Percentiles rank a stretch among this genome's conserved stretches.
Evolutionary conservation across 1,140 invertebrate species (phyloP).

Genomic region (Camponotus pennsylvanicus): DNA sequence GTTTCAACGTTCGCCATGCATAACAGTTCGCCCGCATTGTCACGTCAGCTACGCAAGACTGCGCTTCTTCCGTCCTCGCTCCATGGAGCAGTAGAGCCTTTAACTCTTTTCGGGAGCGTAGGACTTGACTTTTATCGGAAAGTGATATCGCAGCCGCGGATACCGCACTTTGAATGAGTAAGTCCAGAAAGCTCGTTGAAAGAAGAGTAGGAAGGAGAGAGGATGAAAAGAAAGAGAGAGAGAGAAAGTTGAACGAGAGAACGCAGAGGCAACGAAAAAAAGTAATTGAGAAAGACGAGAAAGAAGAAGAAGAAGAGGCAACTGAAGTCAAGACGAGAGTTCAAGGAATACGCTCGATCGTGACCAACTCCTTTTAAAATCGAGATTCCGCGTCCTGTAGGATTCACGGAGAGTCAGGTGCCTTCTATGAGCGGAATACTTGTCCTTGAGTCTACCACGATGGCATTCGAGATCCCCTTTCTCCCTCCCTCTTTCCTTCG

Average conservation of each 20-base stretch:
- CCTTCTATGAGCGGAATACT: slow-evolving; percentile 21
- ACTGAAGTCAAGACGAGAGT: slow-evolving; percentile 36
- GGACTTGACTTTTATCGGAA: slow-evolving; percentile 74
- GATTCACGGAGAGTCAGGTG: slow-evolving; percentile 19
- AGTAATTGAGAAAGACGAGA: background rate
- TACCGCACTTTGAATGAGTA: slow-evolving; percentile 60
- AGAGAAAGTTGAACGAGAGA: background rate
- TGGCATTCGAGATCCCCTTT: background rate
- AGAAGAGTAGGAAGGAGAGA: slow-evolving; percentile 6
- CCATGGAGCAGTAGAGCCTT: slow-evolving; percentile 20
- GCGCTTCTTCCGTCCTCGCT: slow-evolving; percentile 18
- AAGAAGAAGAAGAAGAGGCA: background rate
- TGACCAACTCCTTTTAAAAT: slow-evolving; percentile 59
- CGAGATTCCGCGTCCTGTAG: slow-evolving; percentile 43
- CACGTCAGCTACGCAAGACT: slow-evolving; percentile 27
- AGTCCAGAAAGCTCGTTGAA: slow-evolving; percentile 52
- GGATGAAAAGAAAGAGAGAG: background rate
- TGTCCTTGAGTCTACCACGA: slow-evolving; percentile 49
- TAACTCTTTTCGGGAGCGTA: slow-evolving; percentile 54
- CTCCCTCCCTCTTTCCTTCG: background rate
- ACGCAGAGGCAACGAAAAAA: slow-evolving; percentile 3
- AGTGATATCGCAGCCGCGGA: slow-evolving; percentile 72
- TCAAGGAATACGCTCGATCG: slow-evolving; percentile 61
- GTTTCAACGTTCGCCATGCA: slow-evolving; percentile 43
- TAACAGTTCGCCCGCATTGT: slow-evolving; percentile 46